Evolutionary conservation across 2,113 vertebrate species (phyloP), one percentile per base, ranked within the genome.

Genomic region (Campylorhamphus procurvoides): DNA sequence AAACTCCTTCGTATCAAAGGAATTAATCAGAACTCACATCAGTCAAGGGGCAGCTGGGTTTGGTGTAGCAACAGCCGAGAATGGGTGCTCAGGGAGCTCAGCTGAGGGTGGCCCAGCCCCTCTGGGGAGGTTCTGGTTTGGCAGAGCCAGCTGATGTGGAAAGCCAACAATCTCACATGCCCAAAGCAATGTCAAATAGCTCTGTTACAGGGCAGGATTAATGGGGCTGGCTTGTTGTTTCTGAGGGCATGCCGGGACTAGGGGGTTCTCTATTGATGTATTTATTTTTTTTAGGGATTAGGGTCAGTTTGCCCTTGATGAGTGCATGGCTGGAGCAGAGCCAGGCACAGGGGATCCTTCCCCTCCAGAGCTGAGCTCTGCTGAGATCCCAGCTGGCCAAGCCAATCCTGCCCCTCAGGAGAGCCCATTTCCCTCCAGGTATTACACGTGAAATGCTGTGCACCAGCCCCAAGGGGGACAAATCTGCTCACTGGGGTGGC

Each of bases 281-380:
- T 78, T 62, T 58, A 11, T 16, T 7, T 86, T 77, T 87, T 59
- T 82, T 49, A 79, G 14, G 19, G 52, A 56, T 89, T 62, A 60
- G 52, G 62, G 15, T 35, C 5, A 7, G 9, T 47, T 55, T 80
- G 18, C 27, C 4, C 1, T 47, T 60, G 23, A 27, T 69, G 42
- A 67, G 25, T 2, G 7, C 0, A 0, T 6, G 49, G 50, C 68
- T 84, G 79, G 69, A 62, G 40, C 0, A 1, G 23, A 72, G 42
- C 18, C 39, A 40, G 52, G 74, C 37, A 58, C 8, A 10, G 14
- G 16, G 31, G 31, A 4, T 53, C 52, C 12, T 31, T 37, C 47
- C 14, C 72, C 49, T 55, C 25, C 44, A 58, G 55, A 59, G 40
- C 60, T 44, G 60, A 62, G 64, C 63, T 91, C 77, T 77, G 77